Evolutionary conservation across 2,888 invertebrate species (phyloP).

Genomic region (Idaea biselata): DNA sequence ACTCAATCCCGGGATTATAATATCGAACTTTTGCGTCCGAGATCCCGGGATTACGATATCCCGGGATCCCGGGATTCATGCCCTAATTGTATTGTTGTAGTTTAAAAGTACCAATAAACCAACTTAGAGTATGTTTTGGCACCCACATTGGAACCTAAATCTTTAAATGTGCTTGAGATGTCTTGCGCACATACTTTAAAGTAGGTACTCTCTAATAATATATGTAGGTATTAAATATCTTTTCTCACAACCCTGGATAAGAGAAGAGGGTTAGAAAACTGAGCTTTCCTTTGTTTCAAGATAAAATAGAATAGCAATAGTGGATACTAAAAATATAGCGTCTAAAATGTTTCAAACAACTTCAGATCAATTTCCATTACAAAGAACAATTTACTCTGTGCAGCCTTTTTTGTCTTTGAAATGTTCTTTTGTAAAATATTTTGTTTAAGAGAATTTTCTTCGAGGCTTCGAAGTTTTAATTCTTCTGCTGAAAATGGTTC

Average conservation of each 20-base stretch:
- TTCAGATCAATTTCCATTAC: neutral
- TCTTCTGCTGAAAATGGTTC: neutral
- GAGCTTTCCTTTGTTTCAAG: constrained; percentile 1
- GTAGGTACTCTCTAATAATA: neutral
- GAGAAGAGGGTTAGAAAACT: neutral
- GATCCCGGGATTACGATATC: too few relatives aligned
- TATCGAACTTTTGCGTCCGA: too few relatives aligned
- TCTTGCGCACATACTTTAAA: neutral
- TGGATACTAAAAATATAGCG: neutral
- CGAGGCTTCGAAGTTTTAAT: neutral
- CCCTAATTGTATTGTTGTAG: too few relatives aligned
- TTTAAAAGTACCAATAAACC: too few relatives aligned
- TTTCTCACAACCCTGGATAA: neutral
- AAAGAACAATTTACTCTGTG: neutral
- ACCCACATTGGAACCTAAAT: neutral
- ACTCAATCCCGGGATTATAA: too few relatives aligned
- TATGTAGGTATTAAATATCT: neutral
- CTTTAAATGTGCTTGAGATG: neutral
- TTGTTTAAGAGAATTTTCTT: neutral
- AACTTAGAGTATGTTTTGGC: neutral
- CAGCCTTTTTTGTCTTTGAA: neutral
- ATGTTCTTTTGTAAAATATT: constrained; percentile 1
- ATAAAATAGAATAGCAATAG: neutral
- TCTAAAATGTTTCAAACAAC: neutral
- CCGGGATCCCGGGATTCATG: too few relatives aligned